Evolutionary conservation across 2,113 vertebrate species (phyloP), one percentile per base, ranked within the genome.

Genomic region (Prunella fulvescens): DNA sequence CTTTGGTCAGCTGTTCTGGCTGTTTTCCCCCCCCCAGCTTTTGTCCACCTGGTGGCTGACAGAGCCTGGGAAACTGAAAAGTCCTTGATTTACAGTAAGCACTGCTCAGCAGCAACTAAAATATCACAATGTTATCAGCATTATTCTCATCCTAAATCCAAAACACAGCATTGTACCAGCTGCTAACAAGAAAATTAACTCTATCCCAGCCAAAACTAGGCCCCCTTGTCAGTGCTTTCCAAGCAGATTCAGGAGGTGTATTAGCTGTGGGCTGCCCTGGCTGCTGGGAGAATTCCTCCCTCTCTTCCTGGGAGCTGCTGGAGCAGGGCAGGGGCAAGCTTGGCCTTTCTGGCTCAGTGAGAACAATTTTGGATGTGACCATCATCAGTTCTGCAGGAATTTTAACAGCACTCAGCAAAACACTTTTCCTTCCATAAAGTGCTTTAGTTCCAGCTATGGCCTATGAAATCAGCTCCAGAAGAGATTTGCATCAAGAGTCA

Each of bases 11-110:
- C 39, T 70, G 16, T 25, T 56, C 48, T 71, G 65, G 50, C 48
- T 1, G 0, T 35, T 24, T n/a, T 2, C 19, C 7, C 53, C 7
- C 8, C 9, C 24, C 7, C 48, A 35, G 16, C 7, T 48, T 71
- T 48, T 48, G 48, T 56, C 20, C 20, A 31, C 35, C 42, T 88
- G 42, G 26, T 22, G 35, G 20, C 57, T 80, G 57, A 42, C 31
- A 42, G 76, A 80, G 50, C 58, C 50, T 42, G 31, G 20, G 31
- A 42, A 80, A 56, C 9, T 20, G 35, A 56, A 57, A 48, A 57
- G 10, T 72, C 42, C 66, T 42, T 48, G 42, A 42, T 50, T 72
- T 50, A 26, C 31, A 45, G 45, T 23, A 45, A 37, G 26, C 39
- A 60, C 37, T 37, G 58, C 42, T 62, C 14, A 31, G 14, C 42